Percentiles rank a stretch among this genome's conserved stretches.
phyloP scores from a whole-genome alignment of 2,888 invertebrate species.

The Lasioglossum zephyrum region DNA sequence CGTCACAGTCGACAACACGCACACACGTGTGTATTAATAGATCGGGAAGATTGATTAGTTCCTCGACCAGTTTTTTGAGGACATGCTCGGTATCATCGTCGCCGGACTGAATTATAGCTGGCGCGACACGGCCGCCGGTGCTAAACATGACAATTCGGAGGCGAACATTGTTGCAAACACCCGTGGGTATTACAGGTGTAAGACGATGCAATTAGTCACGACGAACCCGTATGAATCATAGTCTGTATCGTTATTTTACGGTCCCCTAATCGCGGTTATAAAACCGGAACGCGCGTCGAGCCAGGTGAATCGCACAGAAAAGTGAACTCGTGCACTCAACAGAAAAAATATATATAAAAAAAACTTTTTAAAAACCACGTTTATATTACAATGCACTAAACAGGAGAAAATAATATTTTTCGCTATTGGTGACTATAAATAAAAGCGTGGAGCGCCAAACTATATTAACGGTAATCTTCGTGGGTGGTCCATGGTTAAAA shows the following conservation, averaged over 20 bases:
- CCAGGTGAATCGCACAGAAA: background rate
- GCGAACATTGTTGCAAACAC: conserved; percentile 7
- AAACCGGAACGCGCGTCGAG: conserved; percentile 10
- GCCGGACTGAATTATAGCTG: background rate
- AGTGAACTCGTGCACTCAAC: background rate
- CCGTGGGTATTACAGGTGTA: background rate
- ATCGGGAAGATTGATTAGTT: conserved; percentile 37
- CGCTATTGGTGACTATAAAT: too few species aligned
- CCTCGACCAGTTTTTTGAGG: conserved; percentile 2
- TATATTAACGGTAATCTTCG: too few species aligned
- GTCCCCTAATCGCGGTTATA: conserved; percentile 34
- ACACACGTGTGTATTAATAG: conserved; percentile 43
- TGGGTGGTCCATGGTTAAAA: too few species aligned
- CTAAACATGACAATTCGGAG: background rate
- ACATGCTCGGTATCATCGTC: background rate
- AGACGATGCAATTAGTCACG: conserved; percentile 18
- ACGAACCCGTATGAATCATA: conserved; percentile 36
- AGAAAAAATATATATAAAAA: too few species aligned
- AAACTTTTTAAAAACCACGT: too few species aligned
- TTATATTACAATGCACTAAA: too few species aligned
- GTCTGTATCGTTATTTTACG: conserved; percentile 32
- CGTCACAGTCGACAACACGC: conserved; percentile 13
- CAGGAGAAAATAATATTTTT: too few species aligned
- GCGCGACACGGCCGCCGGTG: background rate
- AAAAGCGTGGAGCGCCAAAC: too few species aligned